These are phyloP conservation scores for Hesperia comma DNA, from an alignment of 2,888 invertebrate species.

Conservation along the genomic window DNA sequence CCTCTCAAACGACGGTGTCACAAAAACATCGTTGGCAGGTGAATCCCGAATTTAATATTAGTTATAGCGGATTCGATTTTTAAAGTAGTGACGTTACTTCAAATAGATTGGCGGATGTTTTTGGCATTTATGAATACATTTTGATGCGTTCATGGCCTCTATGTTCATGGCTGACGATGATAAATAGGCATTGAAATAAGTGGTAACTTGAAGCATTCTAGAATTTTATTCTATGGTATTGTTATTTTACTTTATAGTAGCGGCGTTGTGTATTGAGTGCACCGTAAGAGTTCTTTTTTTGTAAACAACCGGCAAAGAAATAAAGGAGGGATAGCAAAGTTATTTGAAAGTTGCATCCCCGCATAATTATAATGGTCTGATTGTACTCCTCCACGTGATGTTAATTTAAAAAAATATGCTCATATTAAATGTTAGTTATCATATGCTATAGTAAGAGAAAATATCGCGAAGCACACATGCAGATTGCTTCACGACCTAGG, in stretches of 20 bases:
- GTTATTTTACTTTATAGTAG: not conserved
- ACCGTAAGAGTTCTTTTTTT: too few relatives aligned
- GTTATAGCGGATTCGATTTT: slow-evolving; percentile 57
- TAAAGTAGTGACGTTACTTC: slow-evolving; percentile 52
- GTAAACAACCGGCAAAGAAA: too few relatives aligned
- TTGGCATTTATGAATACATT: slow-evolving; percentile 29
- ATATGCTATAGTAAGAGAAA: too few relatives aligned
- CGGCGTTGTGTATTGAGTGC: not conserved
- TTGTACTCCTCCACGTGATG: too few relatives aligned
- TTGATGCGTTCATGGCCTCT: slow-evolving; percentile 22
- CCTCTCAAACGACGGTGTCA: slow-evolving; percentile 63
- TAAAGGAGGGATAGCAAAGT: too few relatives aligned
- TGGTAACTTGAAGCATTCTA: not conserved
- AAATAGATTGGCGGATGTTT: slow-evolving; percentile 43
- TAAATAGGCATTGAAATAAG: not conserved
- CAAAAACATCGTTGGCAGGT: slow-evolving; percentile 76
- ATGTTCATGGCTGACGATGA: slow-evolving; percentile 10
- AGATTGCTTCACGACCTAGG: too few relatives aligned
- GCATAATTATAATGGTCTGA: too few relatives aligned
- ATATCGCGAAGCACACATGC: too few relatives aligned
- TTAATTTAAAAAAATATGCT: too few relatives aligned
- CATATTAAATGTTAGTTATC: too few relatives aligned
- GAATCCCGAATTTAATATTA: slow-evolving; percentile 74
- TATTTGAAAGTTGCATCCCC: too few relatives aligned
- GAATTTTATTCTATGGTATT: not conserved